Percentiles rank a stretch among this genome's conserved stretches.
Conservation (phyloP, 2,797 vertebrate genomes). For the Muscicapa comitata region DNA sequence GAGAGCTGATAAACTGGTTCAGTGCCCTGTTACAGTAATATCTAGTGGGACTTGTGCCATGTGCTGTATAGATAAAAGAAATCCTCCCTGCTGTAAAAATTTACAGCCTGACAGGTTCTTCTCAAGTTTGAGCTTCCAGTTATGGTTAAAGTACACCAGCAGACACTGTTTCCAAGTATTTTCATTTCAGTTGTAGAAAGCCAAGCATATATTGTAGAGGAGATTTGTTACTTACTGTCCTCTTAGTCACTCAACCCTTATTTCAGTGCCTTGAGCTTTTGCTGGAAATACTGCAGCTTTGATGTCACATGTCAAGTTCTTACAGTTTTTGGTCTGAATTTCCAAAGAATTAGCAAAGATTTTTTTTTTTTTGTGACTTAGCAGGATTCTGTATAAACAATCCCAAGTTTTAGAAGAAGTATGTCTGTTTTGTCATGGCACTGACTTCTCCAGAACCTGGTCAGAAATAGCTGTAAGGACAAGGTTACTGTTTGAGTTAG, state of each 20-base stretch:
- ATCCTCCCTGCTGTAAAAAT: neutral
- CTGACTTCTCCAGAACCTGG: neutral
- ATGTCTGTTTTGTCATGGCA: neutral
- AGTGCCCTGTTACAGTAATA: neutral
- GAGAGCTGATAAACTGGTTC: conserved; percentile 16
- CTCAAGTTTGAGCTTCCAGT: neutral
- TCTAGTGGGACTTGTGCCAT: neutral
- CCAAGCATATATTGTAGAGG: neutral
- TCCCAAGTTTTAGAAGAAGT: neutral
- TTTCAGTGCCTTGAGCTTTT: neutral
- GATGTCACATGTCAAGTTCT: neutral
- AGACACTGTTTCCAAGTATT: neutral
- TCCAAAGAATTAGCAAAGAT: neutral
- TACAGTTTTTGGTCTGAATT: neutral
- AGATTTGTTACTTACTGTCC: neutral
- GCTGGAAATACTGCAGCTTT: neutral
- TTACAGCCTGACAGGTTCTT: neutral
- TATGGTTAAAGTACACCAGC: neutral
- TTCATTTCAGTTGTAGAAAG: neutral
- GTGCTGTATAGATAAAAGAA: neutral
- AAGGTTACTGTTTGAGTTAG: neutral
- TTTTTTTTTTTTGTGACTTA: neutral
- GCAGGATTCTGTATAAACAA: neutral
- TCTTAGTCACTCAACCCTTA: neutral
- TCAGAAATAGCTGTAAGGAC: neutral